Conservation (phyloP, 2,888 invertebrate species). For the Cecidostiba fungosa region DNA sequence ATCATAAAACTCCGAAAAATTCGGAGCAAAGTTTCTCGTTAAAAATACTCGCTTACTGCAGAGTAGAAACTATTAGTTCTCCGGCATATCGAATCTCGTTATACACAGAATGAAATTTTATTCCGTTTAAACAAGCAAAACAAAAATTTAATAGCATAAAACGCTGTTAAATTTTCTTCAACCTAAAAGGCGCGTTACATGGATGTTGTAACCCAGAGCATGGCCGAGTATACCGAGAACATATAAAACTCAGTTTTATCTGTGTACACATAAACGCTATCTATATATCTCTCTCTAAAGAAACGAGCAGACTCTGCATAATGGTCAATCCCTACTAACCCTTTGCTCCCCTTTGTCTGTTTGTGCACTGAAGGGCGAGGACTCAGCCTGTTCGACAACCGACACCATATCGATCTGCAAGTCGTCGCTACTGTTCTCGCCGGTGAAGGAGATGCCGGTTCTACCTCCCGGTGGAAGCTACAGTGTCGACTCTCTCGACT, state of each 20-base stretch:
- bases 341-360: conserved; percentile 60
- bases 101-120: conserved; percentile 3
- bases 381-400: conserved; percentile 86
- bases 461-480: conserved; percentile 87
- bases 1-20: conserved; percentile 22
- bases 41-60: conserved; percentile 20
- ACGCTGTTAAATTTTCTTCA: neutral
- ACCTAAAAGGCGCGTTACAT: conserved; percentile 9
- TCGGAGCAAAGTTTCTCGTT: conserved; percentile 46
- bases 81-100: neutral
- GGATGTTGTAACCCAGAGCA: conserved; percentile 41
- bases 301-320: neutral
- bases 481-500: conserved; percentile 95
- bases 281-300: neutral
- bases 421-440: conserved; percentile 94
- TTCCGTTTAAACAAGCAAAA: neutral
- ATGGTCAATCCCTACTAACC: neutral
- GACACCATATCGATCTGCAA: conserved; percentile 95
- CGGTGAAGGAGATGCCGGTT: conserved; percentile 90
- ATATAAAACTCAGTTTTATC: neutral
- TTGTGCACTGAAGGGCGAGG: conserved; percentile 84
- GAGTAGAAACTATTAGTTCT: neutral
- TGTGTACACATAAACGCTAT: neutral
- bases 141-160: neutral
- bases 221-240: conserved; percentile 38